Percentiles rank a stretch among this genome's conserved stretches.
Evolutionary conservation across 1,140 invertebrate genomes (phyloP).

Genomic region (Drosophila pandora): DNA sequence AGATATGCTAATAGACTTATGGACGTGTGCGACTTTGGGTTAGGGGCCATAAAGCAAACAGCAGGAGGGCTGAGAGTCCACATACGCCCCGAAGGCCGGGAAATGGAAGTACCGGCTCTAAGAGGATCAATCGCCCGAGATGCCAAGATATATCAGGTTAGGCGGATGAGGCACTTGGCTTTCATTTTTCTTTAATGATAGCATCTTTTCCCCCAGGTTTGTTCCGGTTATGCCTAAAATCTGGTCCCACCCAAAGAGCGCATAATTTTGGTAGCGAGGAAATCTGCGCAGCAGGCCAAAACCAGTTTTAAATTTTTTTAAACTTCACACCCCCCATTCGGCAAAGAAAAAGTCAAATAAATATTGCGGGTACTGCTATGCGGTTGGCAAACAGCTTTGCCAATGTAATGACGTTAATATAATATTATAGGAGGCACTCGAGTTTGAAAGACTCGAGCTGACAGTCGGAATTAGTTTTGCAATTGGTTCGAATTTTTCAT

Average conservation of each 20-base stretch:
- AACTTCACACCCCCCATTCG: conserved; percentile 14
- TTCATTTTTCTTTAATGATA: conserved; percentile 21
- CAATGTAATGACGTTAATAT: conserved; percentile 58
- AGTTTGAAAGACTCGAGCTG: conserved; percentile 11
- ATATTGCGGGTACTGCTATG: conserved; percentile 53
- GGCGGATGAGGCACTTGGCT: conserved; percentile 33
- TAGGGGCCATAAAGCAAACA: conserved; percentile 32
- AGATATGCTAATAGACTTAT: conserved; percentile 54
- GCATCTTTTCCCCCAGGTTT: conserved; percentile 8
- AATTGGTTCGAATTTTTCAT: neutral
- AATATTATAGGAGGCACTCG: conserved; percentile 18
- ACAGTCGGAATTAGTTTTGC: neutral
- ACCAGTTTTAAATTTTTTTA: conserved; percentile 42
- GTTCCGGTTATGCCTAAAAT: neutral
- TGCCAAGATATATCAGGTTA: conserved; percentile 5
- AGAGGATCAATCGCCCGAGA: conserved; percentile 17
- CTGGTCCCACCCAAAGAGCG: neutral
- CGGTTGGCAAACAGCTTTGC: no score
- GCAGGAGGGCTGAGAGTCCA: conserved; percentile 23
- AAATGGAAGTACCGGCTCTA: conserved; percentile 7
- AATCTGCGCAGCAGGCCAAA: conserved; percentile 22
- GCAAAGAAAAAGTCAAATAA: conserved; percentile 42
- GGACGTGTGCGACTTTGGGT: conserved; percentile 25
- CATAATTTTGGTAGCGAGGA: conserved; percentile 10
- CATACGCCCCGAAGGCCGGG: neutral